These are phyloP conservation scores for Troglohyphantes excavatus DNA, from an alignment of 2,888 invertebrate species.

Conservation along the genomic window DNA sequence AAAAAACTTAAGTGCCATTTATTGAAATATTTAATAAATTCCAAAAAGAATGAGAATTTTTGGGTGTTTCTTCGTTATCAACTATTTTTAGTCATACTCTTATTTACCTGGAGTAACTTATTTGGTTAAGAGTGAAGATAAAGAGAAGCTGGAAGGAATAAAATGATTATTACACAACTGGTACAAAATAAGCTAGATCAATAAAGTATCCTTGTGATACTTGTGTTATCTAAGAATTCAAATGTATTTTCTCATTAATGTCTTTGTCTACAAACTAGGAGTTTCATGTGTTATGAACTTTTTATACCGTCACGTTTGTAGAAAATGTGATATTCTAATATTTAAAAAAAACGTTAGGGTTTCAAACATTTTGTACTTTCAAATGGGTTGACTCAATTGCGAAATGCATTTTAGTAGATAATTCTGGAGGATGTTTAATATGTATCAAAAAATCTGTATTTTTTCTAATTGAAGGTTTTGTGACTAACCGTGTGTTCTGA, in stretches of 20 bases:
- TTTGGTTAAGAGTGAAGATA: no score
- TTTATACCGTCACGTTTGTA: constrained; percentile 52
- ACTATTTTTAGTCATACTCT: no score
- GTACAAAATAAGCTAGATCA: constrained; percentile 27
- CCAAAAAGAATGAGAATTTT: no score
- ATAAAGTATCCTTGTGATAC: constrained; percentile 26
- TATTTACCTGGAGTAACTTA: no score
- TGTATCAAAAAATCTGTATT: background rate
- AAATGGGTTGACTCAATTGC: background rate
- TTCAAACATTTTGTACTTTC: background rate
- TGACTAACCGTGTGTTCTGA: background rate
- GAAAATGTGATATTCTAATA: background rate
- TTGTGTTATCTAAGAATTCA: constrained; percentile 62
- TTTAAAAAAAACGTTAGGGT: background rate
- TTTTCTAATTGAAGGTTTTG: constrained; percentile 1
- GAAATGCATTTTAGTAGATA: background rate
- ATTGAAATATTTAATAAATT: no score
- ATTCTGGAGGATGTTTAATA: background rate
- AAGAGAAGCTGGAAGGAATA: background rate
- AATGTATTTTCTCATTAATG: constrained; percentile 67
- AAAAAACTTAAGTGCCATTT: no score
- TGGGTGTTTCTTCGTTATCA: no score
- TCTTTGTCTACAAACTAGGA: constrained; percentile 58
- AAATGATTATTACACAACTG: constrained; percentile 37
- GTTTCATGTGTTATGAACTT: constrained; percentile 52